These are phyloP conservation scores for Melinaea menophilus DNA, from an alignment of 2,888 invertebrate genomes.

Conservation along the genomic window DNA sequence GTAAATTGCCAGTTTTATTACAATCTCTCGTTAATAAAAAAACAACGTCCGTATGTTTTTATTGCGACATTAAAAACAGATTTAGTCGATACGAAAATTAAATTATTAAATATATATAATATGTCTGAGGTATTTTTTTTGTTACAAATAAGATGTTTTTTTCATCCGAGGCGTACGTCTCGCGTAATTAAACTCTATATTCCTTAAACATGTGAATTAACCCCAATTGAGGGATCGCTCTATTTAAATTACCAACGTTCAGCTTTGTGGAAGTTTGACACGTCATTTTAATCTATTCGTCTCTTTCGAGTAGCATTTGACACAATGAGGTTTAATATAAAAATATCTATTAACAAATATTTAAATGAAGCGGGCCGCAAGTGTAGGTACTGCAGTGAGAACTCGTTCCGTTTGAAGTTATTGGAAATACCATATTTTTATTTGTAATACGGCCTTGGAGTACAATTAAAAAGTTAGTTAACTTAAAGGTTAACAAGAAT, in stretches of 20 bases:
- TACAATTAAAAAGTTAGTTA: constrained; percentile 37
- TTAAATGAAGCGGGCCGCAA: constrained; percentile 31
- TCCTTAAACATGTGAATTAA: constrained; percentile 77
- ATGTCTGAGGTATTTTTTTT: not conserved
- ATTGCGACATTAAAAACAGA: no score
- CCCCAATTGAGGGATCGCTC: constrained; percentile 77
- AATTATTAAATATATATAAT: not conserved
- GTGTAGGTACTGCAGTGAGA: constrained; percentile 22
- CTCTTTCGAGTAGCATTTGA: not conserved
- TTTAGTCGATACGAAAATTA: no score
- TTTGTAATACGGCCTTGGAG: constrained; percentile 36
- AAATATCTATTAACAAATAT: constrained; percentile 27
- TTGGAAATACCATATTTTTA: constrained; percentile 37
- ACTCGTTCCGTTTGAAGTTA: constrained; percentile 36
- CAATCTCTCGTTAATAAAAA: no score
- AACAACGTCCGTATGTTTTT: no score
- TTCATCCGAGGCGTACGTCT: constrained; percentile 43
- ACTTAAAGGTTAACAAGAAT: constrained; percentile 31
- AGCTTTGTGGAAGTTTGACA: constrained; percentile 76
- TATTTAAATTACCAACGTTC: constrained; percentile 76
- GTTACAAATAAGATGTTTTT: constrained; percentile 14
- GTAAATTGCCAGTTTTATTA: no score
- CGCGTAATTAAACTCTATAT: constrained; percentile 73
- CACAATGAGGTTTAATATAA: not conserved
- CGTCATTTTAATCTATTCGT: constrained; percentile 61